phyloP scores from a whole-genome alignment of 2,888 invertebrate species.

The Drosophila setosimentum region DNA sequence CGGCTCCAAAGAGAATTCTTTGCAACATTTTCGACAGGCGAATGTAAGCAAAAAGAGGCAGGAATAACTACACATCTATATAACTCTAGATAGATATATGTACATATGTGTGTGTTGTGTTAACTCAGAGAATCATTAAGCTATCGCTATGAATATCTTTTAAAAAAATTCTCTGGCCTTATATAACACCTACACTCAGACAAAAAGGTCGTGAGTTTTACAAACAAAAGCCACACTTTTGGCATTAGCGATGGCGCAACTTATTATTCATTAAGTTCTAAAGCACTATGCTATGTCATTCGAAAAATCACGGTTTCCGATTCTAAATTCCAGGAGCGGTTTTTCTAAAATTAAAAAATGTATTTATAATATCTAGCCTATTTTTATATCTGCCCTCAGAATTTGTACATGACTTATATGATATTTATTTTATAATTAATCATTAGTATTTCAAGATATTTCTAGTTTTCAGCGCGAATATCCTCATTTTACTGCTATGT shows the following conservation, averaged over 20 bases:
- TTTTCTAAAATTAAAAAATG: background rate
- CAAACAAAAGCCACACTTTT: background rate
- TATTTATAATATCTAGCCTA: too few relatives aligned
- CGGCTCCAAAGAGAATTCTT: constrained; percentile 31
- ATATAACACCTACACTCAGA: background rate
- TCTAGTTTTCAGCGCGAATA: too few relatives aligned
- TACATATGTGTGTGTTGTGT: background rate
- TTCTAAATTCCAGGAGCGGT: background rate
- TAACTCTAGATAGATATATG: background rate
- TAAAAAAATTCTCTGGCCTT: too few relatives aligned
- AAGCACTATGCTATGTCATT: too few relatives aligned
- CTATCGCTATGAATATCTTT: too few relatives aligned
- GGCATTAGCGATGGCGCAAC: background rate
- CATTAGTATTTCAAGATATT: too few relatives aligned
- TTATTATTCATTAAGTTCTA: background rate
- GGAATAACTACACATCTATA: background rate
- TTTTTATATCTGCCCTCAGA: too few relatives aligned
- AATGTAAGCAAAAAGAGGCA: constrained; percentile 15
- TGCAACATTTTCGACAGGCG: constrained; percentile 16
- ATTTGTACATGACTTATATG: too few relatives aligned
- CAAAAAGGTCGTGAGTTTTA: background rate
- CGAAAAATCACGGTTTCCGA: background rate
- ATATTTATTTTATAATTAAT: background rate
- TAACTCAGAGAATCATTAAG: background rate
- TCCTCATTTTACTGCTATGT: too few relatives aligned